A percentile compares a stretch with the other conserved stretches of the same genome.
Conservation (phyloP, 1,140 invertebrate species). For the Drosophila ficusphila region DNA sequence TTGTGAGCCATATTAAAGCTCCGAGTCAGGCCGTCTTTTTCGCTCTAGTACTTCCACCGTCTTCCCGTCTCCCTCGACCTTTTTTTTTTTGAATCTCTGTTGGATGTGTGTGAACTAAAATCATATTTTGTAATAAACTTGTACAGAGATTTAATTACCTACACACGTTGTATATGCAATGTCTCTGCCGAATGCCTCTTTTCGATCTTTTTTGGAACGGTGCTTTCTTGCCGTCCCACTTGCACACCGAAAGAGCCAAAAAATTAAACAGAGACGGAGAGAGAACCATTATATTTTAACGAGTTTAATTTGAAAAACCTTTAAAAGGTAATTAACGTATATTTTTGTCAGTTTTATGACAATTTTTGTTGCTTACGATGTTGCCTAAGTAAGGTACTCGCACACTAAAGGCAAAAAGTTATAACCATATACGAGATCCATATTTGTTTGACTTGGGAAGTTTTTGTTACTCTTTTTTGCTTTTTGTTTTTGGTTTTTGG, state of each 20-base stretch:
- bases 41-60: not conserved
- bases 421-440: constrained; percentile 51
- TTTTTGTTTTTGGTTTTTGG: not conserved
- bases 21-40: constrained; percentile 5
- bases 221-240: constrained; percentile 26
- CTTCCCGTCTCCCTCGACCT: not conserved
- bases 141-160: constrained; percentile 79
- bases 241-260: constrained; percentile 7
- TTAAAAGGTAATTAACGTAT: constrained; percentile 82
- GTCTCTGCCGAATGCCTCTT: not conserved
- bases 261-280: not conserved
- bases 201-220: constrained; percentile 49
- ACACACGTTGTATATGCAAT: constrained; percentile 66
- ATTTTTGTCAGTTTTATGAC: constrained; percentile 82
- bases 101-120: constrained; percentile 66
- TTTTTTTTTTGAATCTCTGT: constrained; percentile 9
- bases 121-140: constrained; percentile 81
- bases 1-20: constrained; percentile 32
- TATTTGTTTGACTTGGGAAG: constrained; percentile 63
- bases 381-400: constrained; percentile 40
- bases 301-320: constrained; percentile 83
- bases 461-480: not conserved
- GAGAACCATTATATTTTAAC: constrained; percentile 69
- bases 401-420: constrained; percentile 2
- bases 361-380: constrained; percentile 57